Base-by-base conservation (phyloP, 2,113 vertebrate genomes). In the Sinocyclocheilus grahami region DNA sequence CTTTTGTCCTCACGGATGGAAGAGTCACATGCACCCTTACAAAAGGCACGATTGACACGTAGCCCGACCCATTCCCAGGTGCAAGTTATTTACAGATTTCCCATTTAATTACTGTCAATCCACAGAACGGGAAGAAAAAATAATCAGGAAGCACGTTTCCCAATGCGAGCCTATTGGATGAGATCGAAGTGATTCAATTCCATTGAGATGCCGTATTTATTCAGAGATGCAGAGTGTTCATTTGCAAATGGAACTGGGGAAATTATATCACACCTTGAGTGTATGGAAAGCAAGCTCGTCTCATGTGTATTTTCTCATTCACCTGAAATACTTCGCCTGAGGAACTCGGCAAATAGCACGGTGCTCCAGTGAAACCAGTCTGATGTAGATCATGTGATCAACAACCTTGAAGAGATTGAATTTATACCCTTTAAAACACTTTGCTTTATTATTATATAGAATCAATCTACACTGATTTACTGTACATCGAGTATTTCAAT, bases 31-130 rank as follows among this genome's bases (percentile, higher is more conserved):
- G 27, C 20, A 24, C 33, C 46, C 69, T 78, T 72, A 78, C 12
- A 48, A 46, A 79, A 24, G 22, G 6, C 27, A 88, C 5, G 13
- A n/a, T 5, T 20, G 78, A 48, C 24, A 30, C 12, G 22, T 51
- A 86, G 62, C 62, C 27, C 72, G 7, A 74, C 67, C 81, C 74
- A 51, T 53, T 51, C 53, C 89, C 89, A 90, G 88, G 88, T 90
- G 89, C 86, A 84, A 85, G 77, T 67, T 75, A 91, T 92, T 92
- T 90, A 42, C 86, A 89, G 78, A 88, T 90, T 86, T 88, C 81
- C 79, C 24, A 58, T 79, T 78, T 67, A 87, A 87, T 89, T 85
- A 12, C 16, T 39, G 74, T 71, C 78, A 87, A 86, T 82, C 65
- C 12, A 12, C 24, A 76, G 75, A 72, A 60, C 77, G 80, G 53